phyloP scores from a whole-genome alignment of 2,888 invertebrate genomes.

The Acanthopleura granulata region DNA sequence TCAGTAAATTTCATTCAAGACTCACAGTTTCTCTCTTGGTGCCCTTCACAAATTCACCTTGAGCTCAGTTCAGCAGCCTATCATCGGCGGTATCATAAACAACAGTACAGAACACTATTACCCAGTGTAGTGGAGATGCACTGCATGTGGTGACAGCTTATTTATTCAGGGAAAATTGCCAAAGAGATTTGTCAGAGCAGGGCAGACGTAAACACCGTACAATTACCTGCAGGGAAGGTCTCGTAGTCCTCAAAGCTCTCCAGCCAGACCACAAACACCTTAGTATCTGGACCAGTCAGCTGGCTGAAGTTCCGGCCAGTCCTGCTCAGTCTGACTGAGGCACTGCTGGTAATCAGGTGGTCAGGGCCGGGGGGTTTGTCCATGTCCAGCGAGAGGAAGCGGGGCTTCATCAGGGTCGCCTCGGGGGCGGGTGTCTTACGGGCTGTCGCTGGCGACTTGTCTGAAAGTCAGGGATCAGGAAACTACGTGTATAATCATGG shows the following conservation, averaged over 20 bases:
- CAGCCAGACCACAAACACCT: constrained; percentile 88
- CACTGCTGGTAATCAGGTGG: constrained; percentile 50
- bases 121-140: no score
- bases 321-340: constrained; percentile 36
- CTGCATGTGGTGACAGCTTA: no score
- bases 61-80: no score
- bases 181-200: no score
- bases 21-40: no score
- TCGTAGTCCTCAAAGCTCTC: constrained; percentile 95
- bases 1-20: no score
- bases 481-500: no score
- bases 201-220: no score
- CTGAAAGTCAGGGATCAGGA: constrained; percentile 26
- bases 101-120: no score
- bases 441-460: constrained; percentile 40
- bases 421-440: constrained; percentile 17
- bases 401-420: constrained; percentile 45
- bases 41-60: no score
- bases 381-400: constrained; percentile 61
- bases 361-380: constrained; percentile 54
- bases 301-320: constrained; percentile 49
- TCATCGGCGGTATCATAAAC: no score
- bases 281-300: constrained; percentile 65
- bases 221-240: constrained; percentile 85
- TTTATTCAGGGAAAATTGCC: no score